Evolutionary conservation across 2,797 vertebrate genomes (phyloP).

Genomic region (Peromyscus nudipes): DNA sequence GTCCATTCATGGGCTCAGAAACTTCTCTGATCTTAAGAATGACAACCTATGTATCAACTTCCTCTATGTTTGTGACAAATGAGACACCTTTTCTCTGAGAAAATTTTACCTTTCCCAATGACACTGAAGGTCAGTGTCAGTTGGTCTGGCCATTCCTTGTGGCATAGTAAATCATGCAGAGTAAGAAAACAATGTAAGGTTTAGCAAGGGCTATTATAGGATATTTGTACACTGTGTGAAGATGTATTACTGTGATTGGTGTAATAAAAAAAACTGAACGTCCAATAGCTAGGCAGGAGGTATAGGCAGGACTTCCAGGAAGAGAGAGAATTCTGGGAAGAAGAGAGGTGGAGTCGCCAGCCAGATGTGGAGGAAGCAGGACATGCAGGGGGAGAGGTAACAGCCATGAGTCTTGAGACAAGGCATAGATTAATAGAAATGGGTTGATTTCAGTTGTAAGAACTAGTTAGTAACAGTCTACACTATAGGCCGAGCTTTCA

Average conservation of each 20-base stretch:
- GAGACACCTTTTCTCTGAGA: background rate
- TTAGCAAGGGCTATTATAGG: background rate
- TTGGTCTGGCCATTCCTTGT: background rate
- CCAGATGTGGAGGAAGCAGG: background rate
- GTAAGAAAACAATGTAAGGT: background rate
- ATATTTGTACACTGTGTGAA: background rate
- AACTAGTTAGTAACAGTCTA: background rate
- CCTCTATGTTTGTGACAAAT: background rate
- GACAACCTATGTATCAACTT: background rate
- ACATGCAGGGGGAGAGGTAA: background rate
- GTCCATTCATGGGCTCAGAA: background rate
- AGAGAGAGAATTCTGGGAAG: background rate
- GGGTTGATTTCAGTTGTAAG: background rate
- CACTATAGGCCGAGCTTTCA: background rate
- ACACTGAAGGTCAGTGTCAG: background rate
- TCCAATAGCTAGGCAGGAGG: background rate
- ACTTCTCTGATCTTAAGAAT: background rate
- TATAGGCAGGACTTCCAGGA: background rate
- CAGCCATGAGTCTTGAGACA: background rate
- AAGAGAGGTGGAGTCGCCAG: background rate
- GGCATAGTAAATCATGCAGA: background rate
- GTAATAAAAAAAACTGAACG: background rate
- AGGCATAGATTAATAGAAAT: background rate
- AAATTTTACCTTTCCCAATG: background rate
- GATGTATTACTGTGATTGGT: background rate